These are phyloP conservation scores for Paramuricea clavata DNA, from an alignment of 92 coral and sea anemone genomes.

Conservation along the genomic window DNA sequence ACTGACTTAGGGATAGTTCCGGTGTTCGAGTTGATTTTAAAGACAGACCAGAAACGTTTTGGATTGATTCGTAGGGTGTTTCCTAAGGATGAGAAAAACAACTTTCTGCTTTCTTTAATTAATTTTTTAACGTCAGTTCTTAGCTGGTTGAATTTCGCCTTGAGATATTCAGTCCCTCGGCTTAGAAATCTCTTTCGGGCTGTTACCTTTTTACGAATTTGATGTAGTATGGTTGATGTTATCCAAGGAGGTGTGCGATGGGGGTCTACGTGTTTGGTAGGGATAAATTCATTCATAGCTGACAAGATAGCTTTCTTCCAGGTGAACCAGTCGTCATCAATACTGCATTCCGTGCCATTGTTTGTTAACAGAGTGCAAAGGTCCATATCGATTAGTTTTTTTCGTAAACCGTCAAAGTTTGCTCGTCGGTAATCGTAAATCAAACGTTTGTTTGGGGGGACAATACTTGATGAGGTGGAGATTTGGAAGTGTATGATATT, in stretches of 20 bases:
- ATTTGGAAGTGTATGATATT: constrained; percentile 44
- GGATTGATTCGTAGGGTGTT: not conserved
- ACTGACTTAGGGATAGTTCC: too few species aligned
- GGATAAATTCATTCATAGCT: not conserved
- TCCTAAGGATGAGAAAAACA: not conserved
- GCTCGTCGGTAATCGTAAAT: not conserved
- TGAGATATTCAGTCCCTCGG: too few species aligned
- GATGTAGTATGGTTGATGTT: not conserved
- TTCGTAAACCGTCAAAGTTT: not conserved
- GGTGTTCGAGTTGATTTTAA: too few species aligned
- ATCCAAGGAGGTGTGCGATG: not conserved
- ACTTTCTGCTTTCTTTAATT: too few species aligned
- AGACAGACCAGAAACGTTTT: not conserved
- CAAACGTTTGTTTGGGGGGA: not conserved
- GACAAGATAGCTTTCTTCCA: not conserved
- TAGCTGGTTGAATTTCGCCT: too few species aligned
- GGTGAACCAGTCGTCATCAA: not conserved
- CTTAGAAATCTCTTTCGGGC: not conserved
- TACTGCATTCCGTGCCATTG: too few species aligned
- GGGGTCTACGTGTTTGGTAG: not conserved
- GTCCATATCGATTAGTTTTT: not conserved
- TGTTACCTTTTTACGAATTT: too few species aligned
- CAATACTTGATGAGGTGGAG: not conserved
- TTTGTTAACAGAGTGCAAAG: not conserved
- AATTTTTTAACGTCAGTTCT: too few species aligned